A percentile compares a stretch with the other conserved stretches of the same genome.
These are phyloP conservation scores for Hypocryptadius cinnamomeus DNA, from an alignment of 2,113 vertebrate genomes.

Conservation along the genomic window DNA sequence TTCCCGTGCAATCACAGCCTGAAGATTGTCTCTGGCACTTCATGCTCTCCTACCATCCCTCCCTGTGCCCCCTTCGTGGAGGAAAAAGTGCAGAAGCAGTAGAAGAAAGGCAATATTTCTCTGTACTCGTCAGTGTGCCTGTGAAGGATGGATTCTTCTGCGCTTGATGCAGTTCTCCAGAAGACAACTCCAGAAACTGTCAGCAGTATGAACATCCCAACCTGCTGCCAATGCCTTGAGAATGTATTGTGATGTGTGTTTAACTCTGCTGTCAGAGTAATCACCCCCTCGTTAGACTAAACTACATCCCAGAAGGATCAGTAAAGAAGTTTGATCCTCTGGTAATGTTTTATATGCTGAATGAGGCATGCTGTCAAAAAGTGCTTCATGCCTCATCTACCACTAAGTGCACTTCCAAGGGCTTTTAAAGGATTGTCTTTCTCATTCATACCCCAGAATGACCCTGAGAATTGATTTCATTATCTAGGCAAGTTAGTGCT, in stretches of 20 bases:
- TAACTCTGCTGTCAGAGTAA: not conserved
- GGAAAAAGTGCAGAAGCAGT: not conserved
- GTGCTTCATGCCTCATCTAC: not conserved
- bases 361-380: not conserved
- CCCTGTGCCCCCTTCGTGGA: not conserved
- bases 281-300: not conserved
- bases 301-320: not conserved
- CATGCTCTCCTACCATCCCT: not conserved
- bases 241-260: accelerated
- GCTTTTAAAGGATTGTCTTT: not conserved
- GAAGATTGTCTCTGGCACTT: not conserved
- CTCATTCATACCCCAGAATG: not conserved
- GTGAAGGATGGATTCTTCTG: not conserved
- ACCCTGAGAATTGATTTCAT: not conserved
- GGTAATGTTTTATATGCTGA: not conserved
- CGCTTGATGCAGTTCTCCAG: not conserved
- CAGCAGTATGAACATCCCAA: not conserved
- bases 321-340: not conserved
- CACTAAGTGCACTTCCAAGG: not conserved
- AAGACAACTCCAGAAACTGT: not conserved
- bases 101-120: not conserved
- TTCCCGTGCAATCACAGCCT: accelerated
- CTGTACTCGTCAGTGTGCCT: not conserved
- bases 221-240: not conserved
- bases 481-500: not conserved